A percentile compares a stretch with the other conserved stretches of the same genome.
Evolutionary conservation across 2,888 invertebrate species (phyloP).

Genomic region (Tenthredo livida): DNA sequence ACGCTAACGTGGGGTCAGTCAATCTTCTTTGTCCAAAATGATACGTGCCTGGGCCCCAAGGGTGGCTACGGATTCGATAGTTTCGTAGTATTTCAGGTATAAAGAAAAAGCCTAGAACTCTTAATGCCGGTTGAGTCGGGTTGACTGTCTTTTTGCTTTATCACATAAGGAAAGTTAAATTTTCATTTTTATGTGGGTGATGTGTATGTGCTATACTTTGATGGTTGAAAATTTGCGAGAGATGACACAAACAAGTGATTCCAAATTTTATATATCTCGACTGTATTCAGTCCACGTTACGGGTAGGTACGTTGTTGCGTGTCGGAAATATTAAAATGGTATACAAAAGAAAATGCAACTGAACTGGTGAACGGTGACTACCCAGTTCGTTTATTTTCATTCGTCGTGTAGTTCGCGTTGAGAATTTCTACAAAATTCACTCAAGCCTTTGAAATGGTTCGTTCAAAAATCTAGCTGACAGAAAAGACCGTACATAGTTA

Average conservation of each 20-base stretch:
- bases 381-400: slow-evolving; percentile 20
- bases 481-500: slow-evolving; percentile 34
- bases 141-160: not conserved
- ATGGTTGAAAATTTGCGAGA: not conserved
- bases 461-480: slow-evolving; percentile 6
- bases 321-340: slow-evolving; percentile 26
- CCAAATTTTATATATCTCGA: not conserved
- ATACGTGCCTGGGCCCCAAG: slow-evolving; percentile 34
- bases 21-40: slow-evolving; percentile 39
- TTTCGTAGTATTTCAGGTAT: slow-evolving; percentile 6
- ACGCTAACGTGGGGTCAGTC: slow-evolving; percentile 28
- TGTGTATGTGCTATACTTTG: not conserved
- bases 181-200: no score
- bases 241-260: not conserved
- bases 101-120: not conserved
- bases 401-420: not conserved
- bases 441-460: slow-evolving; percentile 13
- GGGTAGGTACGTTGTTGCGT: slow-evolving; percentile 19
- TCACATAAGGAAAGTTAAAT: not conserved
- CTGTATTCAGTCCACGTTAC: slow-evolving; percentile 17
- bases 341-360: slow-evolving; percentile 9
- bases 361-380: slow-evolving; percentile 12
- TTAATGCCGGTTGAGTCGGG: slow-evolving; percentile 11
- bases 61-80: slow-evolving; percentile 11
- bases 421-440: slow-evolving; percentile 29